Evolutionary conservation across 2,113 vertebrate genomes (phyloP).

Genomic region (Gorsachius goisagi): DNA sequence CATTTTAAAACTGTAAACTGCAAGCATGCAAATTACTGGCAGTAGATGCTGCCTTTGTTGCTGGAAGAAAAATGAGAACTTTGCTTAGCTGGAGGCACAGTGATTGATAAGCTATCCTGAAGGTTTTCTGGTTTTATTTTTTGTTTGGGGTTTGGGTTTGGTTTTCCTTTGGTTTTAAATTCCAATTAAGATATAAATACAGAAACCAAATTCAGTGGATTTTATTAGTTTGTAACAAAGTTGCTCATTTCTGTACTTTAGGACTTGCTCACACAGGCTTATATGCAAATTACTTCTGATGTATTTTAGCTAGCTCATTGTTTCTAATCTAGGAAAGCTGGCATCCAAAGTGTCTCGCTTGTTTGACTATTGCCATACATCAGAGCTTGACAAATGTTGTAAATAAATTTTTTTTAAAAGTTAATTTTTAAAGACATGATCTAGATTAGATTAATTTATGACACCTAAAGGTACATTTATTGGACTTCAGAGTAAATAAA

Average conservation of each 20-base stretch:
- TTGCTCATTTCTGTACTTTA: background rate
- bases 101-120: background rate
- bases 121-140: background rate
- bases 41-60: background rate
- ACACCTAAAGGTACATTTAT: background rate
- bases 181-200: background rate
- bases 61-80: background rate
- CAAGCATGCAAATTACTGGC: conserved; percentile 5
- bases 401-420: background rate
- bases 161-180: background rate
- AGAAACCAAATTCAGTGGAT: background rate
- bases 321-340: background rate
- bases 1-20: conserved; percentile 5
- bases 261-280: background rate
- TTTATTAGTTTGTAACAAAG: background rate
- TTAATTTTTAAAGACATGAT: background rate
- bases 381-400: background rate
- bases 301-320: background rate
- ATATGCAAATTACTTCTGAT: background rate
- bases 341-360: background rate
- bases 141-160: background rate
- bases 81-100: background rate
- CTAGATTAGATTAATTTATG: background rate
- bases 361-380: background rate
- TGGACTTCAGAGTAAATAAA: background rate